A percentile compares a stretch with the other conserved stretches of the same genome.
phyloP scores from a whole-genome alignment of 2,113 vertebrate species.

The Toxotes jaculatrix region DNA sequence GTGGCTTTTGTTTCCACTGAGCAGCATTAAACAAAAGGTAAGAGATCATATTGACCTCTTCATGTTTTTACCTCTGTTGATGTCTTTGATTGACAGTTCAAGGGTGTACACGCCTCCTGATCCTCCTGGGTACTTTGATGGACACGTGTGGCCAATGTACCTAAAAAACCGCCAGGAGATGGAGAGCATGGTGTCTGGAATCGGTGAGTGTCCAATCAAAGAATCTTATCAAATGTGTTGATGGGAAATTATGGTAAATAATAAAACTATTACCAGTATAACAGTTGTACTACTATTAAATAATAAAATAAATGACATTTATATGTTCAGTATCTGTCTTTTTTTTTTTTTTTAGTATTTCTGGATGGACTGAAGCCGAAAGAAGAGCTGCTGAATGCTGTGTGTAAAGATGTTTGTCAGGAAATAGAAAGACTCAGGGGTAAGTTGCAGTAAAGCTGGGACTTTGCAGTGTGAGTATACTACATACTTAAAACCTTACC shows the following conservation, averaged over 20 bases:
- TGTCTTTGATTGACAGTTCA: conserved; percentile 78
- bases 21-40: neutral
- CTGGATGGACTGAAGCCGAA: conserved; percentile 90
- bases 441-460: conserved; percentile 64
- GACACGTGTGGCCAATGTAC: conserved; percentile 97
- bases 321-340: neutral
- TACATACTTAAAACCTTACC: no score
- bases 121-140: conserved; percentile 91
- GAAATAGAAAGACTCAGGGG: conserved; percentile 81
- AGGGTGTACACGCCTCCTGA: conserved; percentile 92
- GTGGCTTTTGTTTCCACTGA: neutral
- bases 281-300: neutral
- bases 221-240: no score
- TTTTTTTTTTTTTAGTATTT: conserved; percentile 83
- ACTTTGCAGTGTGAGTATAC: neutral
- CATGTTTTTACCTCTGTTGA: neutral
- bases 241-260: neutral
- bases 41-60: neutral
- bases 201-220: conserved; percentile 80
- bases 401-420: conserved; percentile 84
- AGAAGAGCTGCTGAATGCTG: conserved; percentile 84
- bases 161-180: conserved; percentile 89
- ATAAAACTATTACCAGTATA: neutral
- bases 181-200: conserved; percentile 76
- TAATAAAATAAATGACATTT: neutral